Evolutionary conservation across 2,888 invertebrate species (phyloP), one percentile per base, ranked within the genome.

Genomic region (Mechanitis mazaeus): DNA sequence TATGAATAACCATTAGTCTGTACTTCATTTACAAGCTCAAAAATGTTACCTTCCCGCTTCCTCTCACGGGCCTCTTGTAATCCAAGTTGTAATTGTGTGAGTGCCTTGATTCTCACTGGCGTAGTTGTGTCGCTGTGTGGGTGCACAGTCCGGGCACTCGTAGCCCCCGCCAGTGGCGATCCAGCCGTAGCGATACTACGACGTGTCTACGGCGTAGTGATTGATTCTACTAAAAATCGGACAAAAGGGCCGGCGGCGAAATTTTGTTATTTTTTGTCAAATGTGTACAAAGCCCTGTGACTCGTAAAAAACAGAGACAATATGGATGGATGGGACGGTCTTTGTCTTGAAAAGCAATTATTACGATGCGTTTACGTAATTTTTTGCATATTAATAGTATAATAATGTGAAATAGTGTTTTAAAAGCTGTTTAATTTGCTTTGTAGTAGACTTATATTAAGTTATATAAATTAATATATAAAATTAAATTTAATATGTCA

Each of bases 101-200:
- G 83, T 78, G 73, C 69, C 72, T 67, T 69, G 72, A 67, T 68
- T 70, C 77, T 72, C 81, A 67, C 64, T 67, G 69, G 81, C 73
- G 83, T 84, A 84, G 83, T 69, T 64, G 53, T 67, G 64, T 64
- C 65, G n/a, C 56, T 75, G 85, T 87, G 83, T 83, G 79, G 70
- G 87, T 83, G 85, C 75, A 72, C 79, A 77, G 81, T 87, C 88
- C 88, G 86, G 88, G 79, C 80, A 78, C 77, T 75, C 83, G 83
- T 85, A 87, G 87, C 87, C 86, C 87, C 88, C 89, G 87, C 83
- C 86, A 90, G 89, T 90, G 78, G 78, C 78, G 81, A 85, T 80
- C 84, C 83, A 81, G 75, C 70, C 81, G 84, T 83, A 84, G 84
- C 79, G 75, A 74, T 71, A 74, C 81, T 83, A 84, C 87, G 81